phyloP scores from a whole-genome alignment of 2,113 vertebrate genomes.

The Gila orcuttii region DNA sequence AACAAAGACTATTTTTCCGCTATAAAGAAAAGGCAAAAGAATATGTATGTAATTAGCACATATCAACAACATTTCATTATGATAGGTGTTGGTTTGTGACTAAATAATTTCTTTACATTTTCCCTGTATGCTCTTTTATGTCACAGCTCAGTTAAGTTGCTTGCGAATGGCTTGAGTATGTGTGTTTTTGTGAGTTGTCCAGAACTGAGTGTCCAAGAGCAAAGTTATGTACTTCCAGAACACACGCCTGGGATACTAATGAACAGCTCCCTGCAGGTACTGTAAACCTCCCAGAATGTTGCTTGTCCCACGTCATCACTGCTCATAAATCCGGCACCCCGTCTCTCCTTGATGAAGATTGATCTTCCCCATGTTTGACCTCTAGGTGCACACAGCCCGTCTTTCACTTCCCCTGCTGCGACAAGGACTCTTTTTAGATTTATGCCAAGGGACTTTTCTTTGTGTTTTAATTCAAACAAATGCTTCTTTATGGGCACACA shows the following conservation, averaged over 20 bases:
- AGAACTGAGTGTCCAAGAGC: neutral
- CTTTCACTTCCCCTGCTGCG: neutral
- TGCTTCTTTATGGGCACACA: neutral
- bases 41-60: no score
- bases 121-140: no score
- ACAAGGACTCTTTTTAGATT: neutral
- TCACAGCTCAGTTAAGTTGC: neutral
- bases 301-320: neutral
- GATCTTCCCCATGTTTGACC: neutral
- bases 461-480: neutral
- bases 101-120: no score
- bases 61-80: no score
- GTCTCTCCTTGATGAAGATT: slow-evolving; percentile 4
- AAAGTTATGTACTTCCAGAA: neutral
- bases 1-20: no score
- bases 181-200: neutral
- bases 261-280: neutral
- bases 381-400: neutral
- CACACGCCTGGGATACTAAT: neutral
- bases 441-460: neutral
- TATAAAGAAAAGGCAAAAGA: no score
- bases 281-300: neutral
- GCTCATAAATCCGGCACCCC: neutral
- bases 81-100: no score
- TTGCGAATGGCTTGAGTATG: neutral